Percentiles rank a stretch among this genome's conserved stretches.
phyloP scores from a whole-genome alignment of 2,113 vertebrate species.

The Atrichornis clamosus region DNA sequence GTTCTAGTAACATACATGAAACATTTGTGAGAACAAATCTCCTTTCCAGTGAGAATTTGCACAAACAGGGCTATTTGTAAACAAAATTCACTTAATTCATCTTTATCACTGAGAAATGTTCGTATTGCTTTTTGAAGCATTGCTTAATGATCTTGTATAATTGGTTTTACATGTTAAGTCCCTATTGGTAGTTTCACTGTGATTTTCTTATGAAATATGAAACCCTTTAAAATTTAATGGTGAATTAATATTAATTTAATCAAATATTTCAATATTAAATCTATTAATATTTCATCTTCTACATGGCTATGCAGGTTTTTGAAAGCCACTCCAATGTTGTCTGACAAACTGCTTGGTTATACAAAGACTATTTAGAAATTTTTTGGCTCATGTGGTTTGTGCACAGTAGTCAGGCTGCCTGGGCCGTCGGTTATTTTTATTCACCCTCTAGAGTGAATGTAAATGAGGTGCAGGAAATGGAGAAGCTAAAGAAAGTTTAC shows the following conservation, averaged over 20 bases:
- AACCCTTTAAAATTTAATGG: constrained; percentile 70
- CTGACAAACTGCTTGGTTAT: constrained; percentile 36
- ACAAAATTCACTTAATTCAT: background rate
- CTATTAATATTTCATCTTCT: constrained; percentile 73
- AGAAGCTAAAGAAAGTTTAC: constrained; percentile 46
- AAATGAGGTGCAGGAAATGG: constrained; percentile 7
- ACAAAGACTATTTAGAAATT: background rate
- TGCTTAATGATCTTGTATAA: constrained; percentile 48
- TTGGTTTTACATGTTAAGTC: constrained; percentile 36
- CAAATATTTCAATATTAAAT: constrained; percentile 68
- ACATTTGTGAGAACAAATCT: background rate
- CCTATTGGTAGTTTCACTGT: constrained; percentile 54
- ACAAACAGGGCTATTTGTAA: background rate
- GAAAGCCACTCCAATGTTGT: constrained; percentile 37
- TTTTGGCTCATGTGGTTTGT: background rate
- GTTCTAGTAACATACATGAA: background rate
- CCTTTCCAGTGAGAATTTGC: background rate
- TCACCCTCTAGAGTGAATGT: constrained; percentile 34
- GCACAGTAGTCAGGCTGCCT: background rate
- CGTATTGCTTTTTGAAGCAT: background rate
- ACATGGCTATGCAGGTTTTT: constrained; percentile 51
- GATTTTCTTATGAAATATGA: constrained; percentile 69
- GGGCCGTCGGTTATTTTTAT: constrained; percentile 44
- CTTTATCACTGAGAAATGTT: background rate
- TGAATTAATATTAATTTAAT: constrained; percentile 76